Evolutionary conservation across 2,113 vertebrate species (phyloP).

Genomic region (Amblyornis subalaris): DNA sequence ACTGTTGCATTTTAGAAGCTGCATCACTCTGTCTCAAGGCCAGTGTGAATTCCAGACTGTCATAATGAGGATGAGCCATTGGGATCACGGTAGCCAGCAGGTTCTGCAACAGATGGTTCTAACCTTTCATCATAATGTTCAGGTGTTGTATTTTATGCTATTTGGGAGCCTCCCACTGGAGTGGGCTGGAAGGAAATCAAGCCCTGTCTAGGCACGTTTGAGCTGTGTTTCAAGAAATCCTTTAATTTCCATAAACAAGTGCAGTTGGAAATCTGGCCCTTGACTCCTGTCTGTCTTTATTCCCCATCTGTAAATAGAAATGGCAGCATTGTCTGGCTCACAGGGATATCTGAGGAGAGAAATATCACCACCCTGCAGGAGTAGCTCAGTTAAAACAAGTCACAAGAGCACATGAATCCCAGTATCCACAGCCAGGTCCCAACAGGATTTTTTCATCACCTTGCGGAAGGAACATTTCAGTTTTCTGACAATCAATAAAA

Average conservation of each 20-base stretch:
- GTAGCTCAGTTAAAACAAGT: background rate
- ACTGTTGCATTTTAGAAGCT: background rate
- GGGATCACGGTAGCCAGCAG: background rate
- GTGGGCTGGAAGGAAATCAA: constrained; percentile 19
- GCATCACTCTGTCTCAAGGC: background rate
- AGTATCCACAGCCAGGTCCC: background rate
- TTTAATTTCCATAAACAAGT: background rate
- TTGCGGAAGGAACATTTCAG: background rate
- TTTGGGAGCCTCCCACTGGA: background rate
- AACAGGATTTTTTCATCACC: background rate
- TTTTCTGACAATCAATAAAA: constrained; percentile 16
- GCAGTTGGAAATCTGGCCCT: background rate
- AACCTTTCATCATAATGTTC: background rate
- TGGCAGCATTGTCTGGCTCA: background rate
- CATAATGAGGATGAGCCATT: background rate
- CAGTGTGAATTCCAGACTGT: background rate
- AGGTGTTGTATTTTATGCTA: background rate
- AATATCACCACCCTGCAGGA: background rate
- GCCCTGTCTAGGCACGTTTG: background rate
- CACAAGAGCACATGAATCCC: background rate
- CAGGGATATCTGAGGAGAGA: background rate
- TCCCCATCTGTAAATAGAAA: background rate
- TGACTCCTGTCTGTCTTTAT: background rate
- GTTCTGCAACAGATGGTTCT: background rate
- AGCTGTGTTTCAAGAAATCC: constrained; percentile 20